A percentile compares a stretch with the other conserved stretches of the same genome.
phyloP scores from a whole-genome alignment of 2,113 vertebrate genomes.

The Rhegmatorhina hoffmannsi region DNA sequence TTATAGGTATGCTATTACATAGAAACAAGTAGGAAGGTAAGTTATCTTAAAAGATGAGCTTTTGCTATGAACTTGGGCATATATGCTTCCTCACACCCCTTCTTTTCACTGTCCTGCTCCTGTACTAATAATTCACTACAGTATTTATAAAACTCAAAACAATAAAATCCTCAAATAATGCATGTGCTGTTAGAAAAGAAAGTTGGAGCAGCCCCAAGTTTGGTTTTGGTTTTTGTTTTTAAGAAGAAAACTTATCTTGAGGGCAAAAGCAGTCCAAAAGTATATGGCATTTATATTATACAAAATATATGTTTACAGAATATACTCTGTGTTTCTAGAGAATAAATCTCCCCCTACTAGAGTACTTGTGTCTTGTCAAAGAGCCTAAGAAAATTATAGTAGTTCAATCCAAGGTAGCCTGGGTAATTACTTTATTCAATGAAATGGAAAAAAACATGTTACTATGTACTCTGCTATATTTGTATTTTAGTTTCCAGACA shows the following conservation, averaged over 20 bases:
- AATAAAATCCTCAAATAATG: neutral
- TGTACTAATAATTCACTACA: neutral
- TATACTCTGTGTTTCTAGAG: neutral
- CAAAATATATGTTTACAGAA: neutral
- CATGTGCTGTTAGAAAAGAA: neutral
- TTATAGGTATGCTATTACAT: neutral
- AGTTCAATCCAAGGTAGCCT: neutral
- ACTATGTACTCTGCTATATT: neutral
- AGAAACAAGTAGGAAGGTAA: neutral
- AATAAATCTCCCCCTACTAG: neutral
- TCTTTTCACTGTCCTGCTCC: neutral
- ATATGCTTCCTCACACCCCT: neutral
- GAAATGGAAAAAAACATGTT: neutral
- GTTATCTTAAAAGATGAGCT: neutral
- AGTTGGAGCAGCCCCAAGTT: neutral
- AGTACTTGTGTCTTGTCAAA: neutral
- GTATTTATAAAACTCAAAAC: neutral
- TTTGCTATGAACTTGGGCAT: neutral
- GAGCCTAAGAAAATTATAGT: neutral
- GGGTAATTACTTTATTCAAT: neutral
- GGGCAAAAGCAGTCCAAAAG: neutral
- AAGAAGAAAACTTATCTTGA: neutral
- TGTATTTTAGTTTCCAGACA: neutral
- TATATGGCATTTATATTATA: neutral
- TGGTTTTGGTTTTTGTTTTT: neutral